Base-by-base conservation (phyloP, 1,140 invertebrate genomes). In the Tribolium madens region DNA sequence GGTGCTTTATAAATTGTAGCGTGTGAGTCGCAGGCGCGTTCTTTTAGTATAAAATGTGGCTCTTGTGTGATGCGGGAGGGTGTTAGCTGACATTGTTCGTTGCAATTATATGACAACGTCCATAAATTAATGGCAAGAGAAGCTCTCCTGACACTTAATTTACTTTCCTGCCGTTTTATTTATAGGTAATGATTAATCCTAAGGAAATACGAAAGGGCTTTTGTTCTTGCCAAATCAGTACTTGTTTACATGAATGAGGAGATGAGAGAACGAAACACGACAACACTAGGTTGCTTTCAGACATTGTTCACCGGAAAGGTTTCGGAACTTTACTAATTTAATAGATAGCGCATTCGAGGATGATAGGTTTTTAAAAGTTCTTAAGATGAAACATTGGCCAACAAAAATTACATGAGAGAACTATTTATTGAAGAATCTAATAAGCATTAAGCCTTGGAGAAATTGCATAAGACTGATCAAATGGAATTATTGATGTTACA, bases 331-430 rank as follows among this genome's bases (percentile, higher is more conserved):
- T 33, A 33, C 57, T 64, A 64, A 64, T 64, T 64, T 64, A 64
- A 64, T 64, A 33, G 57, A 64, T 33, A 26, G 26, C 57, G 57
- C 13, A 64, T 64, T 26, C 26, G 26, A 12, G 57, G 57, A 64
- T 64, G 57, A 64, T 64, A 33, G 57, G 21, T 64, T 64, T 10
- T 64, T 64, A 64, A 64, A 64, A 64, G 26, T 64, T 64, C 26
- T 64, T 33, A 31, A 31, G 13, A 64, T 26, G 57, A 64, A 64
- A 64, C 57, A 64, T 64, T 57, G 52, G 52, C 52, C 52, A n/a
- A 57, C 1, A 15, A 14, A 15, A 52, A 52, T 52, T 21, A 60
- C 57, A 64, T 64, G 26, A 36, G 21, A 36, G 26, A 64, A 14
- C 57, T 36, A 33, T 64, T 64, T 64, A 64, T 64, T 33, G 57